Conservation (phyloP, 2,797 vertebrate species). For the Chloroceryle inda region DNA sequence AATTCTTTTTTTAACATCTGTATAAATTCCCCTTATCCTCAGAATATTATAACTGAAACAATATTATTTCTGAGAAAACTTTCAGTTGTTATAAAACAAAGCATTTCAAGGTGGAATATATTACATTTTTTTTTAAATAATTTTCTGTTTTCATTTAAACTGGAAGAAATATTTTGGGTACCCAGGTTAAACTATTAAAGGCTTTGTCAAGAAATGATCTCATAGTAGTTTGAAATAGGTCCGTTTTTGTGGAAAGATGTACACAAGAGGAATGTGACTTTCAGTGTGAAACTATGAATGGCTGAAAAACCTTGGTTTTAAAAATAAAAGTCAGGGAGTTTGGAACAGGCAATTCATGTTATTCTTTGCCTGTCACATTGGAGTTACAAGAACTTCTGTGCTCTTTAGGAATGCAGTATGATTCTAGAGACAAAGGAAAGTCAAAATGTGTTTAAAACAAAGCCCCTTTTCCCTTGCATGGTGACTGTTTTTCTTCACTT, state of each 20-base stretch:
- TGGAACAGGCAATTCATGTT: background rate
- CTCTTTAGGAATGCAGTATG: background rate
- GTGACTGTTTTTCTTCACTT: background rate
- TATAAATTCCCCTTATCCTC: background rate
- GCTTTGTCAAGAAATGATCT: background rate
- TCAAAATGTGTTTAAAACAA: background rate
- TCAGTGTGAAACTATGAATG: background rate
- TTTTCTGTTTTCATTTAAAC: background rate
- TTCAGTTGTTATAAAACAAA: background rate
- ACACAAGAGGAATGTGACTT: background rate
- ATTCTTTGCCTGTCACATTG: background rate
- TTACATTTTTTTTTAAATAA: fast-evolving
- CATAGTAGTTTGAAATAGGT: background rate
- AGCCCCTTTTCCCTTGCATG: background rate
- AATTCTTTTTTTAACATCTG: background rate
- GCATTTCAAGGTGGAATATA: background rate
- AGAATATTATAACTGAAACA: background rate
- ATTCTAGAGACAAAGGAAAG: background rate
- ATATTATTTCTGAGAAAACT: background rate
- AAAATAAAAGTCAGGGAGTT: background rate
- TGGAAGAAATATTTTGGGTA: background rate
- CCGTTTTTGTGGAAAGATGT: background rate
- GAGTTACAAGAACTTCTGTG: background rate
- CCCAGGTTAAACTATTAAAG: background rate
- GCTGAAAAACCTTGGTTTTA: background rate